Evolutionary conservation across 2,888 invertebrate species (phyloP).

Genomic region (Theretra japonica): DNA sequence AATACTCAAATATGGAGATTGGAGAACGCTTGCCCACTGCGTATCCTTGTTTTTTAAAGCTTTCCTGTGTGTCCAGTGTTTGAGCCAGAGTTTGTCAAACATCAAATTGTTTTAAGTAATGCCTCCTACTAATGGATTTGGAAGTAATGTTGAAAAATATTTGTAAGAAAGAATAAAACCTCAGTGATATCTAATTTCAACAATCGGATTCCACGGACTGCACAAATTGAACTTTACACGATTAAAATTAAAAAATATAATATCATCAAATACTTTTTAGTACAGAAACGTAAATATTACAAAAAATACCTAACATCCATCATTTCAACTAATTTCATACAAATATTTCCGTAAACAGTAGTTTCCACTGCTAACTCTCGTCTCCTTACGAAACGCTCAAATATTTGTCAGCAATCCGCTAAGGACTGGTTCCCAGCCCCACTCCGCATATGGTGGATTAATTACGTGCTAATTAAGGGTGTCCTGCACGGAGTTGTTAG

Average conservation of each 20-base stretch:
- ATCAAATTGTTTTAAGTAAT: neutral
- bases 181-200: too few species aligned
- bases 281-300: too few species aligned
- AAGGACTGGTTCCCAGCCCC: neutral
- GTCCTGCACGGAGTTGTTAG: conserved; percentile 48
- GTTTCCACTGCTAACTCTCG: neutral
- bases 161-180: too few species aligned
- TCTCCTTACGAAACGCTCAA: neutral
- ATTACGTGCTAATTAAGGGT: conserved; percentile 65
- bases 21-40: conserved; percentile 41
- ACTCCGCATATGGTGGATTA: conserved; percentile 46
- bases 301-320: too few species aligned
- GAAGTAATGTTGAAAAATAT: too few species aligned
- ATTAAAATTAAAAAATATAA: too few species aligned
- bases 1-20: conserved; percentile 46
- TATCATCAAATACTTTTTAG: too few species aligned
- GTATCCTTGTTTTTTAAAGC: conserved; percentile 31
- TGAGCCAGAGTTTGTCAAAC: neutral
- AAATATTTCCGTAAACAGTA: neutral
- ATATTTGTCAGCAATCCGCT: neutral
- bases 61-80: conserved; percentile 12
- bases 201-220: too few species aligned
- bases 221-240: too few species aligned
- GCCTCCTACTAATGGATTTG: too few species aligned
- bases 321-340: too few species aligned